phyloP scores from a whole-genome alignment of 2,888 invertebrate genomes.

The Congeria kusceri region DNA sequence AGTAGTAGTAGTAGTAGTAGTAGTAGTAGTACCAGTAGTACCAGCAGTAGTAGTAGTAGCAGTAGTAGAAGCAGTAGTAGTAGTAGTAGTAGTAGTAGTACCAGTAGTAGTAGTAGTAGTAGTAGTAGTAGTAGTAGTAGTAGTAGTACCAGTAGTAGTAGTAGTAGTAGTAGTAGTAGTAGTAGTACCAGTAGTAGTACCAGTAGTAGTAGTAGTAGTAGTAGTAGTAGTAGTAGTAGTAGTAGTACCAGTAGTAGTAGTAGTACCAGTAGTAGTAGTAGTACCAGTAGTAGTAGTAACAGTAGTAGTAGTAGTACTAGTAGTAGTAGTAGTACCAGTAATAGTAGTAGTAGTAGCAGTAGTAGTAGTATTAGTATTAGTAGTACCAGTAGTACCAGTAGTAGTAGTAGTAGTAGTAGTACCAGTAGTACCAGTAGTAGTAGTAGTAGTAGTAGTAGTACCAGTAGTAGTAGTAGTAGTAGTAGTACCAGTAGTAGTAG shows the following conservation, averaged over 20 bases:
- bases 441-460: slow-evolving; percentile 11
- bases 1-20: not conserved
- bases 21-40: not conserved
- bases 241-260: slow-evolving; percentile 6
- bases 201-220: slow-evolving; percentile 13
- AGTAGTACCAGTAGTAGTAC: slow-evolving; percentile 3
- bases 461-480: slow-evolving; percentile 8
- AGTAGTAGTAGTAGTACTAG: slow-evolving; percentile 2
- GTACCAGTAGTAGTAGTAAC: slow-evolving; percentile 3
- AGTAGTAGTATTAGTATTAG: not conserved
- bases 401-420: not conserved
- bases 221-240: slow-evolving; percentile 6
- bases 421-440: slow-evolving; percentile 3
- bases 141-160: slow-evolving; percentile 5
- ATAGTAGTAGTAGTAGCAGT: not conserved
- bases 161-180: slow-evolving; percentile 12
- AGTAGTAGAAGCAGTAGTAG: not conserved
- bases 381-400: not conserved
- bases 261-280: slow-evolving; percentile 10
- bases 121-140: slow-evolving; percentile 15
- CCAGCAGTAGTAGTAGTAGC: not conserved
- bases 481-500: slow-evolving; percentile 7
- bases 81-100: slow-evolving; percentile 10
- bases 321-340: slow-evolving; percentile 6
- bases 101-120: slow-evolving; percentile 8